Base-by-base conservation (phyloP, 2,888 invertebrate species). In the Protonemura montana region DNA sequence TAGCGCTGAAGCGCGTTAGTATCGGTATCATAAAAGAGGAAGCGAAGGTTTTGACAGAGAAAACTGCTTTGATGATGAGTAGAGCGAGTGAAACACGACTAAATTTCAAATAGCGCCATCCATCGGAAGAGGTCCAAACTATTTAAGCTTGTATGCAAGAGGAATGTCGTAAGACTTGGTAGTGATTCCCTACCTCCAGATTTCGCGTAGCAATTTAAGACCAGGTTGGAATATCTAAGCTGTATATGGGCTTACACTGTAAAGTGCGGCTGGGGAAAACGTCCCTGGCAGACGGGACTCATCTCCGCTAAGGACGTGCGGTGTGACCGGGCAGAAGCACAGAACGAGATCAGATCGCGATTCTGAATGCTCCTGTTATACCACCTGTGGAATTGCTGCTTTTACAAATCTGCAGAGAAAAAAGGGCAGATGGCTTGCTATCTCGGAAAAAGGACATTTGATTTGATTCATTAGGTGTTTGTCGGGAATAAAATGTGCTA, bases 401-500 rank as follows among this genome's bases (percentile, higher is more conserved):
- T 59, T 59, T 59, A 59, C 59, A 59, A 59, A 59, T 59, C 59
- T 59, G 21, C 13, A 13, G 16, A 10, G 41, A 41, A 41, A 59
- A 35, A 59, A 59, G 21, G 59, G 59, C 59, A 21, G 13, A 59
- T 13, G 21, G 59, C 59, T 59, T 59, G 13, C 59, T 59, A 59
- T 59, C 59, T 59, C 16, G 59, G 59, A 59, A 21, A 10, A 21
- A 59, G 59, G 59, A 59, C 59, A 21, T 59, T 59, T 59, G 59
- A 59, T 59, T 59, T 59, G 59, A 59, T 59, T 59, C 59, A 59
- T 59, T 59, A 59, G 21, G 59, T 59, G 59, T 59, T 59, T 59
- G 59, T 21, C 21, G 59, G 59, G 59, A 59, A 59, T 59, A 59
- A 59, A 59, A 59, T 59, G 21, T 59, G 59, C 59, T 59, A 10